These are phyloP conservation scores for Chrysodeixis includens DNA, from an alignment of 2,888 invertebrate species.

Conservation along the genomic window DNA sequence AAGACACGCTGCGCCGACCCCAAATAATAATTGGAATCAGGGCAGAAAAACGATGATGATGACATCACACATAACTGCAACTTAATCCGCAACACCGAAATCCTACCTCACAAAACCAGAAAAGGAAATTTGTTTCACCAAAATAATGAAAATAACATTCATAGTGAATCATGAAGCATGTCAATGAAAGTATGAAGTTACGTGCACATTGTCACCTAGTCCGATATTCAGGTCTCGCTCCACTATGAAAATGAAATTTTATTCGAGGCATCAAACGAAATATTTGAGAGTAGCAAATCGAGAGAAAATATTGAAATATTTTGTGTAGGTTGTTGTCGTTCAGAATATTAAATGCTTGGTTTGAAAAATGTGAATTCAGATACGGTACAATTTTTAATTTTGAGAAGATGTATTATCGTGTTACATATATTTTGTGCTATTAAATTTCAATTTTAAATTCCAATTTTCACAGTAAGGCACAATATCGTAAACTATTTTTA, in stretches of 20 bases:
- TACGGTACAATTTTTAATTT: background rate
- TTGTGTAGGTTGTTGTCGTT: conserved; percentile 1
- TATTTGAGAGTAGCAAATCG: conserved; percentile 40
- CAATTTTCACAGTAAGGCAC: background rate
- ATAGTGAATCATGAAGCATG: conserved; percentile 5
- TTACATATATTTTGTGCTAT: background rate
- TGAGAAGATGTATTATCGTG: background rate
- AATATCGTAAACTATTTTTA: too few relatives aligned
- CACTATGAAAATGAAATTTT: conserved; percentile 33
- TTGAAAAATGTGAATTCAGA: background rate
- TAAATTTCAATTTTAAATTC: background rate
- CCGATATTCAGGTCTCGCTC: conserved; percentile 18
- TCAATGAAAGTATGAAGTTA: conserved; percentile 7
- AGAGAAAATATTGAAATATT: conserved; percentile 28
- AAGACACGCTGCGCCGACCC: too few relatives aligned
- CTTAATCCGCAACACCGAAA: too few relatives aligned
- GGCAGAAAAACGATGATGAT: too few relatives aligned
- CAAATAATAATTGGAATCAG: too few relatives aligned
- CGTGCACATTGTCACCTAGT: conserved; percentile 31
- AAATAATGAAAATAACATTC: conserved; percentile 15
- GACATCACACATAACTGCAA: too few relatives aligned
- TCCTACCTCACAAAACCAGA: background rate
- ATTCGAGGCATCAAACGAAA: conserved; percentile 20
- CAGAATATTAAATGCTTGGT: background rate
- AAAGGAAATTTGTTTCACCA: background rate